Base-by-base conservation (phyloP, 2,797 vertebrate species). In the Sylvia borin region DNA sequence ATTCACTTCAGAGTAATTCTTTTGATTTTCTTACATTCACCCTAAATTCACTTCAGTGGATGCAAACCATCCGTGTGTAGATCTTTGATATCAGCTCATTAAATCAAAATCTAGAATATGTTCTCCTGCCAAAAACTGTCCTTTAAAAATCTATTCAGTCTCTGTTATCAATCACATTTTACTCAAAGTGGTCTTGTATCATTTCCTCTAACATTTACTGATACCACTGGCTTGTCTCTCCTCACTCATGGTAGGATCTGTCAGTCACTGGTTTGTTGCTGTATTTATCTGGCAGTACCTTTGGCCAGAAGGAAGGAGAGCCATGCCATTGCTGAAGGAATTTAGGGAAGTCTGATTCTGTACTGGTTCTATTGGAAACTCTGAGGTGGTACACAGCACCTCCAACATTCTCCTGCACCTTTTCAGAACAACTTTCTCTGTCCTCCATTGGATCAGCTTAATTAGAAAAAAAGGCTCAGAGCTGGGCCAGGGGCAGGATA, bases 141-240 rank as follows among this genome's bases (percentile, higher is more conserved):
- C 38, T 47, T 86, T 38, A 61, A 92, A 91, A 84, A 70, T 45
- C 32, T 13, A 54, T 16, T 71, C 7, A n/a, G 26, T 66, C 11
- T 42, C 24, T 72, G 13, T 53, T 40, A 34, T 43, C 43, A 43
- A 43, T 19, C 9, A 65, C 5, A 50, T 84, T 93, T 80, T 58
- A 47, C 40, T 51, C 10, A 55, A 61, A 72, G 32, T 0, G 0
- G 55, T 51, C 6, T 50, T 50, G 6, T 34, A 40, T 21, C 1
- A 53, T 75, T 90, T 86, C n/a, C 51, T 21, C 55, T 64, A 48
- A 40, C 1, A 29, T 57, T 68, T 36, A 48, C 18, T 42, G 26
- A n/a, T 6, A 13, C 11, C 29, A 15, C 14, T 81, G 71, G 12
- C 17, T 58, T 45, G 89, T 64, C 55, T 85, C 48, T 27, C 42